Conservation (phyloP, 2,888 invertebrate species). For the Diachrysia chrysitis region DNA sequence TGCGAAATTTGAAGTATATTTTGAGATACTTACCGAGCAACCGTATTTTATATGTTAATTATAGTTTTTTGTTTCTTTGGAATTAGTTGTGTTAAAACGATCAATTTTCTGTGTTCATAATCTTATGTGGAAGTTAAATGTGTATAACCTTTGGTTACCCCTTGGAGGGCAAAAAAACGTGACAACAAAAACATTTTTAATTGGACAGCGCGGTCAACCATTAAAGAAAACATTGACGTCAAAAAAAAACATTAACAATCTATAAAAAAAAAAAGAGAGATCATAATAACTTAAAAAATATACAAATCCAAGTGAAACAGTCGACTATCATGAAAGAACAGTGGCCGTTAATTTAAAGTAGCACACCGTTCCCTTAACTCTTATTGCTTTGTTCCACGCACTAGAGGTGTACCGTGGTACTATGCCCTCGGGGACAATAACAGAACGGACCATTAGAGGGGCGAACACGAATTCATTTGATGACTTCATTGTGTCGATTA, state of each 20-base stretch:
- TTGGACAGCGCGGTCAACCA: neutral
- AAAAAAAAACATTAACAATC: neutral
- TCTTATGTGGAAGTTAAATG: neutral
- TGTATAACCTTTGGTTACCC: neutral
- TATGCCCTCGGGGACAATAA: slow-evolving; percentile 48
- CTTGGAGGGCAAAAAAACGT: neutral
- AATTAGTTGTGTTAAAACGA: neutral
- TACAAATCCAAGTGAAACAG: slow-evolving; percentile 6
- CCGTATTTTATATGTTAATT: too few species aligned
- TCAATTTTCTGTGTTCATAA: neutral
- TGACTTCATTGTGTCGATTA: slow-evolving; percentile 84
- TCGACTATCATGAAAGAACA: slow-evolving; percentile 22
- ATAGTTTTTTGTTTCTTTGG: too few species aligned
- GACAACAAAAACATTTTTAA: slow-evolving; percentile 1
- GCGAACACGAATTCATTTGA: slow-evolving; percentile 68
- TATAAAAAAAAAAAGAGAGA: slow-evolving; percentile 8
- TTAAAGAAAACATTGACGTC: neutral
- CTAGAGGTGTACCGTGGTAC: slow-evolving; percentile 30
- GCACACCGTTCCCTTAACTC: slow-evolving; percentile 22
- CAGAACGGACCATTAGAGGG: slow-evolving; percentile 51
- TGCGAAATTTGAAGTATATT: neutral
- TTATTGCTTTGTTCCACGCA: slow-evolving; percentile 51
- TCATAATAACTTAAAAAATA: neutral
- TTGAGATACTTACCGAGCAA: too few species aligned
- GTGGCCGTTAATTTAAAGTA: slow-evolving; percentile 40